Conservation (phyloP, 2,113 vertebrate genomes). For the Entomyzon cyanotis region DNA sequence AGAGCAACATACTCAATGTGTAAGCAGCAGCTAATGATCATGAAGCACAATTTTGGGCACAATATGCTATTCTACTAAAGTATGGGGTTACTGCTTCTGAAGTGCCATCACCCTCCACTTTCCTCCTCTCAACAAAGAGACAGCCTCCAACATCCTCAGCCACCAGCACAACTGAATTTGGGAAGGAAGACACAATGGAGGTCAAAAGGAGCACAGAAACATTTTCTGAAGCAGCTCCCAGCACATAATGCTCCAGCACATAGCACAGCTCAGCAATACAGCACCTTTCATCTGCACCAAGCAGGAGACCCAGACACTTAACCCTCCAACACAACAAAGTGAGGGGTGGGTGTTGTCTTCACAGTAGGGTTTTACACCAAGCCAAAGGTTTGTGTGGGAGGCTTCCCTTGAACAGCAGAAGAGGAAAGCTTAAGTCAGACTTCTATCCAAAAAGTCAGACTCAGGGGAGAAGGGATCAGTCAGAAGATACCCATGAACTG, state of each 20-base stretch:
- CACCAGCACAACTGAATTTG: neutral
- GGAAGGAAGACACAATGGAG: neutral
- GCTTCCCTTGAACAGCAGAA: neutral
- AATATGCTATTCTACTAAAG: neutral
- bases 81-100: neutral
- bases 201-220: neutral
- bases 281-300: neutral
- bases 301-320: constrained; percentile 20
- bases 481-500: neutral
- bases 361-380: neutral
- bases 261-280: neutral
- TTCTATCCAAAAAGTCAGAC: neutral
- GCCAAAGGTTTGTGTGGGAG: neutral
- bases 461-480: neutral
- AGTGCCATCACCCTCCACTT: neutral
- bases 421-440: neutral
- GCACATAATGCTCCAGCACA: neutral
- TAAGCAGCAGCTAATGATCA: neutral
- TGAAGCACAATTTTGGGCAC: neutral
- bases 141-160: neutral
- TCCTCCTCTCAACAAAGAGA: neutral
- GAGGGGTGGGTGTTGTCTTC: neutral
- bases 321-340: neutral
- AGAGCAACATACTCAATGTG: neutral
- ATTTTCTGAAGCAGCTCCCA: neutral